Percentiles rank a stretch among this genome's conserved stretches.
phyloP scores from a whole-genome alignment of 2,113 vertebrate species.

The Sprattus sprattus region DNA sequence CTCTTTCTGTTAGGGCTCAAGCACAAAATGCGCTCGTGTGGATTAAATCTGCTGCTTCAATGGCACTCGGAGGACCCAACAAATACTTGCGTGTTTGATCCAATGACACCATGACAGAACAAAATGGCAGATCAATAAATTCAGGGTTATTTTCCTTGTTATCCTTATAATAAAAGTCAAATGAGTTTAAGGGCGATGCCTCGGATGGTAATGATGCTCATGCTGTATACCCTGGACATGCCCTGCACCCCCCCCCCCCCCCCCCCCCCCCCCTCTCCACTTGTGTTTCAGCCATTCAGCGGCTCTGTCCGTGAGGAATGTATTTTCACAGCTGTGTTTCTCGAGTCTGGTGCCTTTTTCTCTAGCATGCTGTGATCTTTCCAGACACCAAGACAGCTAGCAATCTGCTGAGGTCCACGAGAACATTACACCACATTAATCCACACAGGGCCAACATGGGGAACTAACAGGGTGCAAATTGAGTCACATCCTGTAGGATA shows the following conservation, averaged over 20 bases:
- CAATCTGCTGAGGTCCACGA: not conserved
- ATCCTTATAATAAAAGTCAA: too few species aligned
- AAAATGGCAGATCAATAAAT: too few species aligned
- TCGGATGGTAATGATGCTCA: too few species aligned
- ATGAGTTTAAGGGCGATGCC: too few species aligned
- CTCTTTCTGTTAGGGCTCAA: too few species aligned
- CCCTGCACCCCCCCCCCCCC: not conserved
- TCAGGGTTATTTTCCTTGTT: too few species aligned
- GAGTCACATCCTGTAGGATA: not conserved
- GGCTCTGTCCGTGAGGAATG: not conserved
- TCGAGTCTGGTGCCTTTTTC: not conserved
- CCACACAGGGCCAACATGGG: not conserved
- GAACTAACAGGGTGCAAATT: not conserved
- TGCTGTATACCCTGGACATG: not conserved
- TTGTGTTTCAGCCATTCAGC: not conserved
- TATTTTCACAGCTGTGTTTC: slow-evolving; percentile 42
- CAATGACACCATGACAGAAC: too few species aligned
- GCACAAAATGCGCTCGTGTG: too few species aligned
- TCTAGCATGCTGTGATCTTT: not conserved
- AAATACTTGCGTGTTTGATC: too few species aligned
- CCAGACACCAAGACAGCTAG: not conserved
- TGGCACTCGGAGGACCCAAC: too few species aligned
- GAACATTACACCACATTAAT: not conserved
- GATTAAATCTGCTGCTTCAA: too few species aligned
- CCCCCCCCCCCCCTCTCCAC: not conserved